Conservation (phyloP, 2,113 vertebrate species). For the Agelaius phoeniceus region DNA sequence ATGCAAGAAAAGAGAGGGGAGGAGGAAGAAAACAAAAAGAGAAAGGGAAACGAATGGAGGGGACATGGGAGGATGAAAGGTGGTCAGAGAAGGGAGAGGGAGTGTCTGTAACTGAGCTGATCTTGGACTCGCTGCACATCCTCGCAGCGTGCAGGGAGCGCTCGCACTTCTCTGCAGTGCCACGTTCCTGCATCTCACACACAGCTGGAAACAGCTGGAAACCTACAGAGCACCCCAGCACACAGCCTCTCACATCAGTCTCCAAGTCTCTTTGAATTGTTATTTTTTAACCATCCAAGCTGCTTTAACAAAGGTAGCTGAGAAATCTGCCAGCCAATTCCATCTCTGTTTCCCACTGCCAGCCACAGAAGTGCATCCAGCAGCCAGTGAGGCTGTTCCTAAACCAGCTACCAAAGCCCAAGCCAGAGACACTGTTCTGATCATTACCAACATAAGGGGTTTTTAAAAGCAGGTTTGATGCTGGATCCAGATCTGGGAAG, state of each 20-base stretch:
- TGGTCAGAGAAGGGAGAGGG: constrained; percentile 80
- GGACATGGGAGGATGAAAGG: constrained; percentile 74
- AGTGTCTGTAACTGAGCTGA: constrained; percentile 74
- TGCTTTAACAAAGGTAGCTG: background rate
- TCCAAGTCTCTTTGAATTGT: background rate
- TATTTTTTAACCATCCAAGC: background rate
- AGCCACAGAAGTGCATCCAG: background rate
- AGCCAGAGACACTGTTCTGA: background rate
- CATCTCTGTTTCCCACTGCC: background rate
- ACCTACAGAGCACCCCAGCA: background rate
- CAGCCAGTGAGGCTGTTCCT: background rate
- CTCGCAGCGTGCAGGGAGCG: constrained; percentile 60
- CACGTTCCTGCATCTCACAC: background rate
- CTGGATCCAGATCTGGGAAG: constrained; percentile 26
- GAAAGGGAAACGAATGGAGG: constrained; percentile 73
- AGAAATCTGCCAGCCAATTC: background rate
- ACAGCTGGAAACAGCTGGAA: background rate
- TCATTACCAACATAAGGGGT: background rate
- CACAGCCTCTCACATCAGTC: background rate
- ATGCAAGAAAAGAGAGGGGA: constrained; percentile 72
- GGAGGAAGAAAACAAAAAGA: constrained; percentile 63
- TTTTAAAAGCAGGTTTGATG: constrained; percentile 17
- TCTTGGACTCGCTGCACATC: constrained; percentile 42
- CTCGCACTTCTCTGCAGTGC: background rate
- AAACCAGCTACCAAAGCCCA: background rate